Evolutionary conservation across 2,113 vertebrate genomes (phyloP), one percentile per base, ranked within the genome.

Genomic region (Chamaetylas fuelleborni): DNA sequence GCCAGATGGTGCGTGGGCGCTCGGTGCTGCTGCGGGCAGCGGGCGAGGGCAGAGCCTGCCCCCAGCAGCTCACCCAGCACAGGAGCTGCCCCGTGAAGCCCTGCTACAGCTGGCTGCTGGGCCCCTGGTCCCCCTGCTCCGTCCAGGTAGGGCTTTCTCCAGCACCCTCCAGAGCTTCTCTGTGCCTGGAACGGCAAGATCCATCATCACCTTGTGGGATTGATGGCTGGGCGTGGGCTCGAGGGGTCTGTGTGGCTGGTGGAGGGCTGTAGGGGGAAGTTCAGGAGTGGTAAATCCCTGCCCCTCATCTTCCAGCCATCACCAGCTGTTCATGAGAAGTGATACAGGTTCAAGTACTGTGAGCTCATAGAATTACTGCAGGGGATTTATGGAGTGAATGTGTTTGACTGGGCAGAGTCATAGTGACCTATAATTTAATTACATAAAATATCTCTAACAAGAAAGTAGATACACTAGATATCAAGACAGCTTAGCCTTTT

Each of bases 51-150:
- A 96, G 99, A 11, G 98, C 98, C 4, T 99, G 99, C 90, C 98
- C 99, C 2, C 93, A 83, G 48, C 98, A 98, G 92, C 98, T 99
- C 70, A 97, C 86, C 73, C 99, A 99, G 96, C 98, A 98, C 96
- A 98, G 98, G 86, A 98, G 98, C 34, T 99, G 99, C 97, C 98
- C 98, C 2, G 96, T 98, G 93, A 98, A 90, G 62, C 99, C 99
- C 60, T 99, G 99, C 98, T 99, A 99, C 90, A 97, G 92, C 84
- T 99, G 99, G 99, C 88, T 97, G 51, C 98, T 99, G 48, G 98
- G 99, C 18, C 98, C 98, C 11, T 99, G 99, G 99, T 99, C 98
- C 14, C 43, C 95, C 38, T 99, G 99, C 97, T 96, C 65, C 34
- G 53, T 99, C 51, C 98, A 99, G 99, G 99, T 99, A 99, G 2